Conservation (phyloP, 2,113 vertebrate genomes). For the Sisor rabdophorus region DNA sequence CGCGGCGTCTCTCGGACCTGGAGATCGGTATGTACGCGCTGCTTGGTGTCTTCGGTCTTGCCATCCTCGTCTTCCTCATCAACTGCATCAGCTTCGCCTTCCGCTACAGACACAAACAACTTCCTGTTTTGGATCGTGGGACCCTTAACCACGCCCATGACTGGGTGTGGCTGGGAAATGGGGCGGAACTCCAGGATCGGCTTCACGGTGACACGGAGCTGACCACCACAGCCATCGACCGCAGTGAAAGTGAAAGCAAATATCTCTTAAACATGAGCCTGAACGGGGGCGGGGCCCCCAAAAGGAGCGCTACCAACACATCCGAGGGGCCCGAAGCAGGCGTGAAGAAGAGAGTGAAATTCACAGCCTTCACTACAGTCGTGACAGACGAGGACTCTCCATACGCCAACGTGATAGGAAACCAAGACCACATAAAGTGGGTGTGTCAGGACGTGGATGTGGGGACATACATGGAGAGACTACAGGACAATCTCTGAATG, state of each 20-base stretch:
- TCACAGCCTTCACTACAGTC: slow-evolving; percentile 93
- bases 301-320: slow-evolving; percentile 65
- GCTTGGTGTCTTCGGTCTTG: slow-evolving; percentile 92
- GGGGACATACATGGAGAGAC: slow-evolving; percentile 94
- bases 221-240: slow-evolving; percentile 82
- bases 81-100: slow-evolving; percentile 97
- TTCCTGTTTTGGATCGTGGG: slow-evolving; percentile 84
- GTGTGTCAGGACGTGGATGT: slow-evolving; percentile 95
- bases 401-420: slow-evolving; percentile 86
- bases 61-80: slow-evolving; percentile 94
- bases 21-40: slow-evolving; percentile 98
- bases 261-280: slow-evolving; percentile 78
- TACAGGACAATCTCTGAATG: slow-evolving; percentile 94
- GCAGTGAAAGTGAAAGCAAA: slow-evolving; percentile 85
- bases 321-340: slow-evolving; percentile 75
- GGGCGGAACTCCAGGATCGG: slow-evolving; percentile 84
- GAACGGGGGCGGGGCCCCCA: slow-evolving; percentile 76
- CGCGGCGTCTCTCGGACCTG: slow-evolving; percentile 84
- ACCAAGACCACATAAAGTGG: slow-evolving; percentile 94
- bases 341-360: slow-evolving; percentile 87
- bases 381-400: slow-evolving; percentile 84
- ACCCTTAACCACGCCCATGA: slow-evolving; percentile 95
- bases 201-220: slow-evolving; percentile 81
- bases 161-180: slow-evolving; percentile 94
- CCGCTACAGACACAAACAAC: slow-evolving; percentile 93